These are phyloP conservation scores for Camponotus vicinus DNA, from an alignment of 1,140 invertebrate genomes.

Conservation along the genomic window DNA sequence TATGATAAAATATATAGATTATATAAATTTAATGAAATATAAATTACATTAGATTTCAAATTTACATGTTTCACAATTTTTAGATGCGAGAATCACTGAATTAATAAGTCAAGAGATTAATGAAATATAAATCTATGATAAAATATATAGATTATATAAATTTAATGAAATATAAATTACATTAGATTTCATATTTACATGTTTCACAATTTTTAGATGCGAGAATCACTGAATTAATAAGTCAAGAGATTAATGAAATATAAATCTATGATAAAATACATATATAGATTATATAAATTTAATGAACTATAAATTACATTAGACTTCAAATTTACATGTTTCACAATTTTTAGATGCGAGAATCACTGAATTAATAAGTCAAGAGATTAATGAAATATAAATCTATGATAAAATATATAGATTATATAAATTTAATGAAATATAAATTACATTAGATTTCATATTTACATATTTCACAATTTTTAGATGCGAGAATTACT, in stretches of 20 bases:
- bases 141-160: not conserved
- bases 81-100: too few species aligned
- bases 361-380: not conserved
- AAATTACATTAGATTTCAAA: too few species aligned
- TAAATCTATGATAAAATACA: not conserved
- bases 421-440: too few species aligned
- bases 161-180: not conserved
- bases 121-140: not conserved
- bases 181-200: not conserved
- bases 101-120: not conserved
- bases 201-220: not conserved
- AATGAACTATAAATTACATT: not conserved
- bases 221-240: not conserved
- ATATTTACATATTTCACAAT: not conserved
- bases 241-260: not conserved
- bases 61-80: too few species aligned
- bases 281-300: not conserved
- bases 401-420: not conserved
- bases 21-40: not conserved
- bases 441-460: not conserved
- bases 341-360: too few species aligned
- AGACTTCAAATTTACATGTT: too few species aligned
- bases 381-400: not conserved
- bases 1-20: not conserved
- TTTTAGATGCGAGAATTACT: too few species aligned